These are phyloP conservation scores for Pterostichus madidus DNA, from an alignment of 2,888 invertebrate species.

Conservation along the genomic window DNA sequence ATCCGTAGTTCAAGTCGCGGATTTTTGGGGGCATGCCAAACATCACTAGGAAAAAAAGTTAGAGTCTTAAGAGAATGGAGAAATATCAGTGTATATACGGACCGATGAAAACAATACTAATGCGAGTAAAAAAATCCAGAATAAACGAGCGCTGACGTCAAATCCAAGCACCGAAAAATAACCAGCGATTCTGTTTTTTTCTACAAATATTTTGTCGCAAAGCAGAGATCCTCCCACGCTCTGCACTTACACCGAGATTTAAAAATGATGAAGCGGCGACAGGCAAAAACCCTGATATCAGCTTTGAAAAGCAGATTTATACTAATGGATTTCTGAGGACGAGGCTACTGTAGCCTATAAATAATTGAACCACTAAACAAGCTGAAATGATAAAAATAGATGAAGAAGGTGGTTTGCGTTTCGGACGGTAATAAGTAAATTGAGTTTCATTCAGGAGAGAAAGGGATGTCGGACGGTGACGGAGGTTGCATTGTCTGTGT, in stretches of 20 bases:
- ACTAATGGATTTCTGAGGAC: constrained; percentile 50
- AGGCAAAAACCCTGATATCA: constrained; percentile 48
- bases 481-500: constrained; percentile 54
- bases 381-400: neutral
- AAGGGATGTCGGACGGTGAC: constrained; percentile 4
- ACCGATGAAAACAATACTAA: constrained; percentile 71
- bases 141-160: constrained; percentile 70
- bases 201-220: constrained; percentile 65
- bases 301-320: constrained; percentile 56
- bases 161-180: constrained; percentile 56
- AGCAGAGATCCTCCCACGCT: constrained; percentile 33
- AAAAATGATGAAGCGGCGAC: constrained; percentile 57
- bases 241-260: constrained; percentile 43
- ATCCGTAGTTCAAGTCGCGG: neutral
- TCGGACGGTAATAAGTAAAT: constrained; percentile 16
- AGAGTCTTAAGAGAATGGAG: constrained; percentile 14
- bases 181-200: constrained; percentile 42
- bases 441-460: neutral
- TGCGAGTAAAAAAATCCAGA: constrained; percentile 70
- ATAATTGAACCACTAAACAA: constrained; percentile 4
- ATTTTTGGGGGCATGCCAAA: constrained; percentile 42
- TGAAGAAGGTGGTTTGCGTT: neutral
- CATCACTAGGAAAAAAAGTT: neutral
- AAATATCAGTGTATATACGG: too few relatives aligned
- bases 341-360: neutral